A percentile compares a stretch with the other conserved stretches of the same genome.
phyloP scores from a whole-genome alignment of 1,140 invertebrate genomes.

The Bombus sylvicola region DNA sequence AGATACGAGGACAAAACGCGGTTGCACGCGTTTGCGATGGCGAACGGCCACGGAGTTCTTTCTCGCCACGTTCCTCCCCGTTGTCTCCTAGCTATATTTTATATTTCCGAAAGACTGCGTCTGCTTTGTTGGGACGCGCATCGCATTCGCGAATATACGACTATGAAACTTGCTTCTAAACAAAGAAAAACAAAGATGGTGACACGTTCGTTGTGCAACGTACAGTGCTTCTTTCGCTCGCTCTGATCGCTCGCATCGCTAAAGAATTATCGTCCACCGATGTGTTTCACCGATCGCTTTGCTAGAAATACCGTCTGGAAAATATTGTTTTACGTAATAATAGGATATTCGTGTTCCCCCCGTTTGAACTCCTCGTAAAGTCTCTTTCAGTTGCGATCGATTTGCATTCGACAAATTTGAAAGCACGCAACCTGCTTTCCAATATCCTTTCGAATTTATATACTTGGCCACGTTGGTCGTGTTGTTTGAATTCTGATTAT shows the following conservation, averaged over 20 bases:
- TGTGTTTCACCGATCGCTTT: too few relatives aligned
- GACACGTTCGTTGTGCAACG: background rate
- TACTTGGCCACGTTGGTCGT: too few relatives aligned
- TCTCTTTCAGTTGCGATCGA: too few relatives aligned
- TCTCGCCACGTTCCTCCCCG: background rate
- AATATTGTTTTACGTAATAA: too few relatives aligned
- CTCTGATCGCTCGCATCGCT: background rate
- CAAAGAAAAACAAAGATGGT: background rate
- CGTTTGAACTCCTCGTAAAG: too few relatives aligned
- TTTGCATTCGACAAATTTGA: too few relatives aligned
- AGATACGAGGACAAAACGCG: slow-evolving; percentile 12
- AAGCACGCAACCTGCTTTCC: too few relatives aligned
- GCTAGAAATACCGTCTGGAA: too few relatives aligned
- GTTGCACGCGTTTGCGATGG: background rate
- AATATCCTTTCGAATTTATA: too few relatives aligned
- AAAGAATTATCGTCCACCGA: background rate
- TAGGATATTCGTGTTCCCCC: too few relatives aligned
- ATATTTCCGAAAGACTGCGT: slow-evolving; percentile 32
- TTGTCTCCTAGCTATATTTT: slow-evolving; percentile 20
- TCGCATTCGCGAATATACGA: background rate
- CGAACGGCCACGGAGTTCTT: background rate
- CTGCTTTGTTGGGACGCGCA: slow-evolving; percentile 5
- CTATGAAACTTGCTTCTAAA: background rate
- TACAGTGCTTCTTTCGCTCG: background rate
- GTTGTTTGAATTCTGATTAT: too few relatives aligned